A percentile compares a stretch with the other conserved stretches of the same genome.
These are phyloP conservation scores for Cerastis rubricosa DNA, from an alignment of 2,888 invertebrate genomes.

Conservation along the genomic window DNA sequence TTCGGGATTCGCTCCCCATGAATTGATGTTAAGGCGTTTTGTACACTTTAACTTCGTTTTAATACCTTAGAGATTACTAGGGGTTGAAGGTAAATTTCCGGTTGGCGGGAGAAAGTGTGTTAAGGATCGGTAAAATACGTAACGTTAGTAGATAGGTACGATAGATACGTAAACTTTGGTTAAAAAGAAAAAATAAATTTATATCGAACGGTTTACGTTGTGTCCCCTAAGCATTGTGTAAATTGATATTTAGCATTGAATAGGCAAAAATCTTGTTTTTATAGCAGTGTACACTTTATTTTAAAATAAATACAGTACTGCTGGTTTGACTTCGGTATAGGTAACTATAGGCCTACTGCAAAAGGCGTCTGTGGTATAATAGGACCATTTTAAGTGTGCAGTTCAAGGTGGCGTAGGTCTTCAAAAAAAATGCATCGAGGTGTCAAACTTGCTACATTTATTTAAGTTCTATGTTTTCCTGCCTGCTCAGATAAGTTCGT, in stretches of 20 bases:
- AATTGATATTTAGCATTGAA: background rate
- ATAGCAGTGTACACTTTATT: too few species aligned
- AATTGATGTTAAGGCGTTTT: constrained; percentile 53
- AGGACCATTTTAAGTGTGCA: too few species aligned
- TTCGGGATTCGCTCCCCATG: constrained; percentile 27
- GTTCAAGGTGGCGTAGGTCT: too few species aligned
- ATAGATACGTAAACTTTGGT: background rate
- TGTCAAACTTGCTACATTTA: too few species aligned
- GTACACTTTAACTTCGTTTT: constrained; percentile 47
- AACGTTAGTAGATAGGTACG: background rate
- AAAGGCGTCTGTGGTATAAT: too few species aligned
- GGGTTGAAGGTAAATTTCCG: constrained; percentile 48
- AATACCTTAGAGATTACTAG: constrained; percentile 58
- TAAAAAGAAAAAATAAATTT: background rate
- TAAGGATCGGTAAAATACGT: constrained; percentile 21
- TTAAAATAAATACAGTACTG: too few species aligned
- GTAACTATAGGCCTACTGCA: too few species aligned
- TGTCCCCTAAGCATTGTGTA: background rate
- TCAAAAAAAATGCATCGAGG: too few species aligned
- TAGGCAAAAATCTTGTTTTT: background rate
- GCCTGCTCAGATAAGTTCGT: too few species aligned
- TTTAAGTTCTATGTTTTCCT: too few species aligned
- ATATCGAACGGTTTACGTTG: background rate
- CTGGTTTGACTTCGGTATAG: too few species aligned
- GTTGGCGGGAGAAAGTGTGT: constrained; percentile 34